Evolutionary conservation across 2,113 vertebrate genomes (phyloP), one percentile per base, ranked within the genome.

Genomic region (Sylvilagus bachmani): DNA sequence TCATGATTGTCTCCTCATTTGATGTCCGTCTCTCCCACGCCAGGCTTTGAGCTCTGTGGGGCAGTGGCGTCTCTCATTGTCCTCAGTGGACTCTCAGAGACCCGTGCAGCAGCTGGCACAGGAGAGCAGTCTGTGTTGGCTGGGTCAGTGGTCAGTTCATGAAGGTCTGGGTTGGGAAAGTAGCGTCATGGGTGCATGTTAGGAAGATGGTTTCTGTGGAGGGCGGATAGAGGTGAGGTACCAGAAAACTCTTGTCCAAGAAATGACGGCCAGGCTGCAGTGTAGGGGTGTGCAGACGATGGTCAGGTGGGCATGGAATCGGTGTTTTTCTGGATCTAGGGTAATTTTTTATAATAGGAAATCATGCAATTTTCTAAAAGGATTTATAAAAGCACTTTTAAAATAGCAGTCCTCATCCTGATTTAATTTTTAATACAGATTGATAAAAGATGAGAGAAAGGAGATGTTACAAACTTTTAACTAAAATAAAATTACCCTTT

Each of bases 391-490:
- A 21, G 69, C 19, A 25, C 12, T 75, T 82, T 78, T n/a, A 38
- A n/a, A 51, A 77, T 24, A 80, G 58, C 36, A 89, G 12, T 33
- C 87, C 19, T 58, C 31, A 71, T 87, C 27, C 12, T 55, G 25
- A n/a, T 95, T 93, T 71, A 55, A 91, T 49, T 95, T 95, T 55
- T 84, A 17, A 64, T 89, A 44, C 44, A 44, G 44, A 44, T 6
- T 44, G 44, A 44, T 84, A 89, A 71, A 21, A 82, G 55, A 67
- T 71, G 55, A 55, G 9, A 83, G 71, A 58, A 78, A 33, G 29
- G 88, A 80, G 64, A 33, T 86, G 10, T 7, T 70, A 83, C 53
- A 12, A 61, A n/a, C 12, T 25, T 77, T 75, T 61, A 90, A 69
- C 75, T 77, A 17, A 86, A 93, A 55, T 29, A 8, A 38, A 81